Percentiles rank a stretch among this genome's conserved stretches.
phyloP scores from a whole-genome alignment of 1,140 invertebrate species.

The Metopolophium dirhodum region DNA sequence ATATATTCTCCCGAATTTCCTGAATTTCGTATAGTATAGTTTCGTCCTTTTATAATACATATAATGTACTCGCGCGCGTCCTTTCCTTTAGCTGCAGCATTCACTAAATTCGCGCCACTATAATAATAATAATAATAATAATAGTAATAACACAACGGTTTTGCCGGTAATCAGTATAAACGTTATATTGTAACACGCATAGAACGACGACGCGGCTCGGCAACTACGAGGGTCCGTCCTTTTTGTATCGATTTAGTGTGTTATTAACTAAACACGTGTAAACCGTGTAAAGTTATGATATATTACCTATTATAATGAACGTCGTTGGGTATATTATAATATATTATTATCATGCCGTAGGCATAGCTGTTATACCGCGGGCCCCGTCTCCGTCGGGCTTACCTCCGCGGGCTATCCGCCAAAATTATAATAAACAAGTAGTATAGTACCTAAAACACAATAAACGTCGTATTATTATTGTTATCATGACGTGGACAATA shows the following conservation, averaged over 20 bases:
- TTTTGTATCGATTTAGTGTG: conserved; percentile 10
- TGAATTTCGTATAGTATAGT: background rate
- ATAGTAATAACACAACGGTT: background rate
- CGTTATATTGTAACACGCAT: background rate
- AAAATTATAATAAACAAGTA: conserved; percentile 13
- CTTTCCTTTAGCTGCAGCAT: background rate
- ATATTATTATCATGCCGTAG: too few relatives aligned
- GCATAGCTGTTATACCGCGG: background rate
- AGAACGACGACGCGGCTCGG: too few relatives aligned
- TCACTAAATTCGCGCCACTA: background rate
- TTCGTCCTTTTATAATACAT: background rate
- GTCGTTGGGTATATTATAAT: background rate
- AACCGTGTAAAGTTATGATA: conserved; percentile 5
- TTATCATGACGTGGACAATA: background rate
- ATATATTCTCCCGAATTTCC: background rate
- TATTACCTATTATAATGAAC: background rate
- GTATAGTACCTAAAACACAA: background rate
- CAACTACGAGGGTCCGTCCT: background rate
- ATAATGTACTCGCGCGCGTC: background rate
- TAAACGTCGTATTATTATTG: background rate
- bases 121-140: background rate
- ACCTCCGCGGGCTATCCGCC: background rate
- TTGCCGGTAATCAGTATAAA: background rate
- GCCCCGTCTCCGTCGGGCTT: background rate
- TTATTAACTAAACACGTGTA: conserved; percentile 13